Evolutionary conservation across 2,888 invertebrate genomes (phyloP).

Genomic region (Bibio marci): DNA sequence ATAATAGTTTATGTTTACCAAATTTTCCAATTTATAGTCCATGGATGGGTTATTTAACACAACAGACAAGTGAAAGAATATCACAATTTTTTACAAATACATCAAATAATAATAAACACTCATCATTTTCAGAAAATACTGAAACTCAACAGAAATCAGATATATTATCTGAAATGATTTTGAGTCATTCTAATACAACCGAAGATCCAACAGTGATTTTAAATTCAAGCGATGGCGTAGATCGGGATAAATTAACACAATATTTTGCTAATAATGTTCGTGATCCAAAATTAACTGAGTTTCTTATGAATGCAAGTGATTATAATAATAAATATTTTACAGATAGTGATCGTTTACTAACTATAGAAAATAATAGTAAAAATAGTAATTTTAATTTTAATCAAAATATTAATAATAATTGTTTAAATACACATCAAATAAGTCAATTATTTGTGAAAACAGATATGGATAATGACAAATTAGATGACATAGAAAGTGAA

Average conservation of each 20-base stretch:
- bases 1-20: constrained; percentile 11
- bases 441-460: constrained; percentile 2
- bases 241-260: constrained; percentile 10
- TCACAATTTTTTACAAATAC: constrained; percentile 22
- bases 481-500: constrained; percentile 18
- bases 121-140: background rate
- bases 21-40: constrained; percentile 28
- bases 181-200: constrained; percentile 4
- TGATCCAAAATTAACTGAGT: constrained; percentile 13
- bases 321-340: background rate
- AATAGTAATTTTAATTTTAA: background rate
- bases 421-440: background rate
- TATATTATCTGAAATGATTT: constrained; percentile 3
- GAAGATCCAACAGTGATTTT: constrained; percentile 14
- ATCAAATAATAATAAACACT: constrained; percentile 1
- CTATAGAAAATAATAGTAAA: background rate
- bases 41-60: constrained; percentile 28
- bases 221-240: constrained; percentile 2
- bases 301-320: constrained; percentile 10
- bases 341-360: too few relatives aligned
- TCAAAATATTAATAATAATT: background rate
- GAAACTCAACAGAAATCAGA: background rate
- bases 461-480: constrained; percentile 3
- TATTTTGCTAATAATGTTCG: constrained; percentile 9
- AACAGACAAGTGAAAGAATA: constrained; percentile 24